Evolutionary conservation across 2,797 vertebrate genomes (phyloP), one percentile per base, ranked within the genome.

Genomic region (Crax fasciolata): DNA sequence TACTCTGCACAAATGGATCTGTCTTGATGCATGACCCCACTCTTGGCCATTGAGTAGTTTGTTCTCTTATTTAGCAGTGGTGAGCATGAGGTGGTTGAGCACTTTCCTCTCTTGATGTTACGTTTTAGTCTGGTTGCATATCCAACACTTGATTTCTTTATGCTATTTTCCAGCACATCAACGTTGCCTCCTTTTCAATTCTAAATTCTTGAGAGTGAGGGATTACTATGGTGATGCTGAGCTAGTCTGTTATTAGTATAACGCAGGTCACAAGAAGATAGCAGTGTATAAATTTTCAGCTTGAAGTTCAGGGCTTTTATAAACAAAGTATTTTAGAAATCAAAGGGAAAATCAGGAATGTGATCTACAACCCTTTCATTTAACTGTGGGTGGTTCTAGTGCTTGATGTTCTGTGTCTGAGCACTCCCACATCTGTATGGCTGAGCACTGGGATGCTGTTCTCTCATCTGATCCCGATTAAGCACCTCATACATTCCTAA

Each of bases 401-500:
- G 12, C 38, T 81, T 70, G 24, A 19, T 1, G 0, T 57, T 75
- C 5, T 79, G 5, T 55, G 5, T 52, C 44, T 77, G 72, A 90
- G 9, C 48, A n/a, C 39, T 90, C 28, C 16, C 59, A 41, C 57
- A 48, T 77, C n/a, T 83, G 46, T 68, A 67, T 82, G 77, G 49
- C 71, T 55, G 51, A 89, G 35, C 80, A 32, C 48, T 59, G 65
- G 49, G 61, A 38, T 84, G n/a, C 54, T 76, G 58, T 86, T 58
- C 51, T 81, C n/a, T 76, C 80, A 66, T 94, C 94, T 90, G 90
- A 87, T 96, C 46, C 48, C 0, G 3, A 59, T 93, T 76, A 89
- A 79, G 77, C 84, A 87, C 77, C 95, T 96, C 84, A 82, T 66
- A 62, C 74, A 63, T 92, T 95, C 74, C 77, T 55, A 44, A 90